Conservation (phyloP, 1,140 invertebrate species). For the Eriosoma lanigerum region DNA sequence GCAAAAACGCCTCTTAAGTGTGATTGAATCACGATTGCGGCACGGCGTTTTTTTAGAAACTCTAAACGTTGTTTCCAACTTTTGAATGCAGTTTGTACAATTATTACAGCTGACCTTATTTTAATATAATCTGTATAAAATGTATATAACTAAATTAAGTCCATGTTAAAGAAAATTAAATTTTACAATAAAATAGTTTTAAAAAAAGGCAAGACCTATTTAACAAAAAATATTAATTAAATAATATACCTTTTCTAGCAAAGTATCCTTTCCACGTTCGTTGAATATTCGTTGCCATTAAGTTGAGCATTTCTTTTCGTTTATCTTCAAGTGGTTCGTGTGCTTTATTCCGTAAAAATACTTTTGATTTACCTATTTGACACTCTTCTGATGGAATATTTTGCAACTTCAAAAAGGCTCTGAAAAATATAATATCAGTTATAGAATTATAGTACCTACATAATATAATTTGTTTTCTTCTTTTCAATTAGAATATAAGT, state of each 20-base stretch:
- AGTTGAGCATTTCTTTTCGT: slow-evolving; percentile 68
- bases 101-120: slow-evolving; percentile 71
- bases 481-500: no score
- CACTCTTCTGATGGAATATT: slow-evolving; percentile 74
- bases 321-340: slow-evolving; percentile 86
- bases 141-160: slow-evolving; percentile 50
- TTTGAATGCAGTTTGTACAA: slow-evolving; percentile 82
- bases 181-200: no score
- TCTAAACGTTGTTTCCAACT: slow-evolving; percentile 82
- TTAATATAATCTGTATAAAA: slow-evolving; percentile 65
- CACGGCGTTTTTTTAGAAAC: slow-evolving; percentile 79
- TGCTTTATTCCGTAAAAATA: slow-evolving; percentile 81
- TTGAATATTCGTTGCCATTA: slow-evolving; percentile 78
- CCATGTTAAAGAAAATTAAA: no score
- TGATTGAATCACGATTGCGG: slow-evolving; percentile 86
- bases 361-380: slow-evolving; percentile 89
- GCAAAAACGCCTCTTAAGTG: slow-evolving; percentile 88
- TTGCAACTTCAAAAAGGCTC: slow-evolving; percentile 64
- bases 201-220: no score
- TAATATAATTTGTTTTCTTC: no score
- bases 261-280: slow-evolving; percentile 70
- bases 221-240: neutral
- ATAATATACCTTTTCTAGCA: slow-evolving; percentile 64
- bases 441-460: no score
- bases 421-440: slow-evolving; percentile 52